These are phyloP conservation scores for Ochlodes sylvanus DNA, from an alignment of 2,888 invertebrate species.

Conservation along the genomic window DNA sequence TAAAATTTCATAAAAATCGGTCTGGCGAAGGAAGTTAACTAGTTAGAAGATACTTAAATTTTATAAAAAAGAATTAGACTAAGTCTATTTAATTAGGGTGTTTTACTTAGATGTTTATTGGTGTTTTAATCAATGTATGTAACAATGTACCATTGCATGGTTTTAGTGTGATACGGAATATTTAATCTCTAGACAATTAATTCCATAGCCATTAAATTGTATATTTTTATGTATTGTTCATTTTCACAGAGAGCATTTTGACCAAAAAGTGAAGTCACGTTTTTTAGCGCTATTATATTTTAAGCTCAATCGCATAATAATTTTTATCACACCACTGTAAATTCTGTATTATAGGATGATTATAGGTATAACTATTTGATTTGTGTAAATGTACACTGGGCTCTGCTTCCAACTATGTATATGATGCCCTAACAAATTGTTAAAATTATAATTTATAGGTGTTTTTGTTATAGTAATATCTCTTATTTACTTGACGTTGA, in stretches of 20 bases:
- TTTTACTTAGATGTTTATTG: conserved; percentile 21
- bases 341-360: background rate
- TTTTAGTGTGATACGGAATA: conserved; percentile 16
- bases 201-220: background rate
- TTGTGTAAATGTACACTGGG: conserved; percentile 4
- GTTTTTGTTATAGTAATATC: conserved; percentile 46
- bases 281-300: background rate
- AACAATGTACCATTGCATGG: conserved; percentile 11
- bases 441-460: conserved; percentile 40
- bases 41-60: background rate
- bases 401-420: conserved; percentile 8
- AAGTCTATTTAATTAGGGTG: conserved; percentile 3
- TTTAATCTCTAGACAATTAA: conserved; percentile 10
- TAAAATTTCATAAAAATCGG: no score
- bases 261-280: no score
- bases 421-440: conserved; percentile 15
- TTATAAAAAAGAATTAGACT: background rate
- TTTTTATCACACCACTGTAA: background rate
- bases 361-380: background rate
- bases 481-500: conserved; percentile 45
- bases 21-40: conserved; percentile 1
- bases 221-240: conserved; percentile 1
- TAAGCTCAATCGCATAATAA: background rate
- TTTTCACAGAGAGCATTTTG: background rate
- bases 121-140: conserved; percentile 13